Evolutionary conservation across 92 coral and sea anemone genomes (phyloP).

Genomic region (Phenganax subtilis): DNA sequence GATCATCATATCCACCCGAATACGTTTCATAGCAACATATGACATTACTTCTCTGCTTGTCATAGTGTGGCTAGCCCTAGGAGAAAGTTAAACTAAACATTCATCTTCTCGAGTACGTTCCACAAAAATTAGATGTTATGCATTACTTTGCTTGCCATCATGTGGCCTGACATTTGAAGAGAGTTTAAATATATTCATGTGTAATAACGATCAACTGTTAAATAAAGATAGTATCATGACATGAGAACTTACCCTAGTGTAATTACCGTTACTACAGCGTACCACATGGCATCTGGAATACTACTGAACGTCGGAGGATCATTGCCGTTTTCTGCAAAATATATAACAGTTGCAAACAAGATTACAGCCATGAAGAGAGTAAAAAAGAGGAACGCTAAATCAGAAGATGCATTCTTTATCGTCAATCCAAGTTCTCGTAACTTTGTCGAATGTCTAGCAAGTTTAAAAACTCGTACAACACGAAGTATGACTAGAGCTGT

Average conservation of each 20-base stretch:
- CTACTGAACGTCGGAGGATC: slow-evolving; percentile 80
- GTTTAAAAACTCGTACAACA: slow-evolving; percentile 79
- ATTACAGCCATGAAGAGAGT: slow-evolving; percentile 73
- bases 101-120: too few species aligned
- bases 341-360: slow-evolving; percentile 79
- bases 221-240: neutral
- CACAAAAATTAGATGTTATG: too few species aligned
- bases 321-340: slow-evolving; percentile 74
- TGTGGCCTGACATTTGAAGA: too few species aligned
- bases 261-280: slow-evolving; percentile 85
- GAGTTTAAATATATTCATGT: neutral
- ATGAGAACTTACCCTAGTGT: slow-evolving; percentile 76
- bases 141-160: too few species aligned
- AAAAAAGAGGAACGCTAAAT: slow-evolving; percentile 70
- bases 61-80: neutral
- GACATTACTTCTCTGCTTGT: too few species aligned
- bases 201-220: neutral
- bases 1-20: too few species aligned
- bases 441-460: slow-evolving; percentile 82
- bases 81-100: neutral
- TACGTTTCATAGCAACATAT: too few species aligned
- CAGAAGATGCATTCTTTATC: slow-evolving; percentile 64
- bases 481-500: slow-evolving; percentile 84
- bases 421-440: slow-evolving; percentile 82
- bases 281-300: slow-evolving; percentile 97